phyloP scores from a whole-genome alignment of 2,113 vertebrate genomes.

The Misgurnus mizolepis region DNA sequence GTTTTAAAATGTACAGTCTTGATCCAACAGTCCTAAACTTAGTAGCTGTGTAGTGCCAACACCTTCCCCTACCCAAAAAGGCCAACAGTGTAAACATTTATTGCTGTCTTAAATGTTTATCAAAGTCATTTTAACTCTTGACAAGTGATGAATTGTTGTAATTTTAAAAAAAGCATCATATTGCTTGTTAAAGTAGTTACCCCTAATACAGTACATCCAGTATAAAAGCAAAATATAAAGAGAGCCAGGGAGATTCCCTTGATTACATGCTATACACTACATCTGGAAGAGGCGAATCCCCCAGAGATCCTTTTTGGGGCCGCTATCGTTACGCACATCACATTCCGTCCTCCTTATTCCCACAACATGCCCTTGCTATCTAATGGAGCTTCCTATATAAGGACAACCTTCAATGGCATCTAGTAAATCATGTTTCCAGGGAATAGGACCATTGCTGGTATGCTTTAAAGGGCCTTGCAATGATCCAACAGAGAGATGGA shows the following conservation, averaged over 20 bases:
- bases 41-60: background rate
- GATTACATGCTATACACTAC: conserved; percentile 22
- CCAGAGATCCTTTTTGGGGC: conserved; percentile 40
- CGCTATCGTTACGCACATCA: conserved; percentile 52
- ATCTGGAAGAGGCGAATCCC: conserved; percentile 26
- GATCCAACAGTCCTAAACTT: background rate
- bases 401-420: conserved; percentile 70
- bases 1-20: background rate
- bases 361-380: conserved; percentile 56
- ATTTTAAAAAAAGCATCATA: too few relatives aligned
- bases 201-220: background rate
- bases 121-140: too few relatives aligned
- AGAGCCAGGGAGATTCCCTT: conserved; percentile 50
- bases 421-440: conserved; percentile 70
- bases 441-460: conserved; percentile 58
- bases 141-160: too few relatives aligned
- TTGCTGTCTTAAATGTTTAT: too few relatives aligned
- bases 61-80: background rate
- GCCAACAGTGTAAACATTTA: background rate
- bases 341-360: conserved; percentile 63
- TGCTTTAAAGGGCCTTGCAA: conserved; percentile 36
- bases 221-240: too few relatives aligned
- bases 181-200: background rate
- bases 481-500: conserved; percentile 12
- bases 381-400: conserved; percentile 81